Base-by-base conservation (phyloP, 1,140 invertebrate genomes). In the Phymastichus coffea region DNA sequence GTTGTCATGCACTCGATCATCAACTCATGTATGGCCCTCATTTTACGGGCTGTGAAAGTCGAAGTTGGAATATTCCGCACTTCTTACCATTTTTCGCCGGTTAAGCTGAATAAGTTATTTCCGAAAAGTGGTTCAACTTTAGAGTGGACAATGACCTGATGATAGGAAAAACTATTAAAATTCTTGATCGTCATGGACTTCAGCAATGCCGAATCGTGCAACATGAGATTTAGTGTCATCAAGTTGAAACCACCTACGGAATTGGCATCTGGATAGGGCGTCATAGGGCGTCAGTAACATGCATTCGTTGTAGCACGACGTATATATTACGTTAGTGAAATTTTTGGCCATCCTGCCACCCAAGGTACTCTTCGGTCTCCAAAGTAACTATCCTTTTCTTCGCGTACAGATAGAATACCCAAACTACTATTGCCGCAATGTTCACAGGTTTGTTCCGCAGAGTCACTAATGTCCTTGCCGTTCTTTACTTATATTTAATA, bases 151-250 rank as follows among this genome's bases (percentile, higher is more conserved):
- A 84, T 77, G 1, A 66, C 61, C 12, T 70, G 68, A 40, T 85
- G 82, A 60, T 88, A 82, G 0, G 78, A 66, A 64, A 88, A 89
- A 65, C 83, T 72, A 12, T 88, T 83, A 48, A 88, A 88, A n/a
- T n/a, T n/a, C n/a, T n/a, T n/a, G n/a, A n/a, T n/a, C n/a, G n/a
- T n/a, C n/a, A n/a, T n/a, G n/a, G 64, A 88, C 83, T 68, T 86
- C 86, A 0, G 88, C 76, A 0, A 79, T 74, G 87, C 84, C 0
- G 82, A 82, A 71, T 88, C 87, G 28, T 81, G 79, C n/a, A n/a
- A n/a, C n/a, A n/a, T n/a, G n/a, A n/a, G n/a, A n/a, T 79, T 67
- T 0, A 84, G 85, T 2, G 72, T 77, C 1, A 75, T 57, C 15
- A 86, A 76, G 49, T 86, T 80, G 41, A 74, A 85, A 20, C 80